These are phyloP conservation scores for Acanthosepion lycidas DNA, from an alignment of 2,888 invertebrate genomes.

Conservation along the genomic window DNA sequence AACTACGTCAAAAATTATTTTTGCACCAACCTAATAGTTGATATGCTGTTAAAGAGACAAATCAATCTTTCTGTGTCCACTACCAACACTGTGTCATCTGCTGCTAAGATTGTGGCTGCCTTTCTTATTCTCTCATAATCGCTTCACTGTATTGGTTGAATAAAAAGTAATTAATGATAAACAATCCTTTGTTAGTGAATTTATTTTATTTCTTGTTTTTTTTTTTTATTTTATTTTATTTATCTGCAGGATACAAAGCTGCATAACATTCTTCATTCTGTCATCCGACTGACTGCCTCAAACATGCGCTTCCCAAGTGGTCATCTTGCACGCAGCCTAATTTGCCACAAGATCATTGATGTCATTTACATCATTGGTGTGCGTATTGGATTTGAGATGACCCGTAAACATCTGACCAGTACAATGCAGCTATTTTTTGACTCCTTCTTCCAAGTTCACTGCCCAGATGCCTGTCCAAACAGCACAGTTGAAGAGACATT, in stretches of 20 bases:
- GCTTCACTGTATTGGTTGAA: too few species aligned
- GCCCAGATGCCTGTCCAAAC: conserved; percentile 46
- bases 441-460: conserved; percentile 68
- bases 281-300: conserved; percentile 86
- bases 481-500: background rate
- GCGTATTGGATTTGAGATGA: conserved; percentile 77
- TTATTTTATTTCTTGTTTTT: too few species aligned
- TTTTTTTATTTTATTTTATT: background rate
- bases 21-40: too few species aligned
- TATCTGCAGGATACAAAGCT: conserved; percentile 85
- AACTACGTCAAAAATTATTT: too few species aligned
- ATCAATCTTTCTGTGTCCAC: too few species aligned
- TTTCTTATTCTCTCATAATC: too few species aligned
- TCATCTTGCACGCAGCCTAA: conserved; percentile 82
- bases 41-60: too few species aligned
- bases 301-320: conserved; percentile 89
- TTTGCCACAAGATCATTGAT: conserved; percentile 88
- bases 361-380: conserved; percentile 82
- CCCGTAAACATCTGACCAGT: conserved; percentile 72
- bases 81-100: too few species aligned
- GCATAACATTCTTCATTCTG: conserved; percentile 87
- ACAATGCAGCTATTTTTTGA: conserved; percentile 71
- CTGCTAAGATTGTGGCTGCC: too few species aligned
- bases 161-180: too few species aligned
- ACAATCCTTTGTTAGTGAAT: too few species aligned